phyloP scores from a whole-genome alignment of 2,113 vertebrate genomes.

The Scopus umbretta region DNA sequence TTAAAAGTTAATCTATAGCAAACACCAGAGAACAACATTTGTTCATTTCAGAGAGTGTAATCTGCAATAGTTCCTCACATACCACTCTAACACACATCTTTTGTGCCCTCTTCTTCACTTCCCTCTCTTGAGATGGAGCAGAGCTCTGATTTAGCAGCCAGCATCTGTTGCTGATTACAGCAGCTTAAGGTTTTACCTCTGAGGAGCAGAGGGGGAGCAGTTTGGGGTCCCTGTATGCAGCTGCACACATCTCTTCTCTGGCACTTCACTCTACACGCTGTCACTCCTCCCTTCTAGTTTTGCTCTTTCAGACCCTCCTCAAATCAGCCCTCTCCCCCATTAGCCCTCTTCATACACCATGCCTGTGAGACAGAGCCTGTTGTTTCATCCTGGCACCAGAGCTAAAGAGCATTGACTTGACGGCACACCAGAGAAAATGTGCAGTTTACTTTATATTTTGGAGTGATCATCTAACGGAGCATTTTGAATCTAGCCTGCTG shows the following conservation, averaged over 20 bases:
- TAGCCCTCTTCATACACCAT: not conserved
- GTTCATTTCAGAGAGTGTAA: not conserved
- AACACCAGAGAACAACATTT: slow-evolving; percentile 12
- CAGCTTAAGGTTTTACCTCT: not conserved
- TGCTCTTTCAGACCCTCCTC: not conserved
- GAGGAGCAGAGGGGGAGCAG: not conserved
- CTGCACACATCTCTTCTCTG: not conserved
- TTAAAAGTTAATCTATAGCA: not conserved
- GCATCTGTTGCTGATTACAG: slow-evolving; percentile 2
- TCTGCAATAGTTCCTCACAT: not conserved
- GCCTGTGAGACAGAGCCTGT: not conserved
- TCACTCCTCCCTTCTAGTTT: not conserved
- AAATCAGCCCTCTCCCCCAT: not conserved
- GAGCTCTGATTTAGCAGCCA: not conserved
- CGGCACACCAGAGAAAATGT: not conserved
- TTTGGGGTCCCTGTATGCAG: not conserved
- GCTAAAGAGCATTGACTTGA: not conserved
- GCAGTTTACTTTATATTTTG: not conserved
- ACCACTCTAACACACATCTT: not conserved
- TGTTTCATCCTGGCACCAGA: not conserved
- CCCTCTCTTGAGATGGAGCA: not conserved
- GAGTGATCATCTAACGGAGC: not conserved
- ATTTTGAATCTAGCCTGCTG: not conserved
- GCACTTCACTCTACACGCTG: not conserved
- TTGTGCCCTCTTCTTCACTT: not conserved